These are phyloP conservation scores for Unio delphinus DNA, from an alignment of 2,888 invertebrate genomes.

Conservation along the genomic window DNA sequence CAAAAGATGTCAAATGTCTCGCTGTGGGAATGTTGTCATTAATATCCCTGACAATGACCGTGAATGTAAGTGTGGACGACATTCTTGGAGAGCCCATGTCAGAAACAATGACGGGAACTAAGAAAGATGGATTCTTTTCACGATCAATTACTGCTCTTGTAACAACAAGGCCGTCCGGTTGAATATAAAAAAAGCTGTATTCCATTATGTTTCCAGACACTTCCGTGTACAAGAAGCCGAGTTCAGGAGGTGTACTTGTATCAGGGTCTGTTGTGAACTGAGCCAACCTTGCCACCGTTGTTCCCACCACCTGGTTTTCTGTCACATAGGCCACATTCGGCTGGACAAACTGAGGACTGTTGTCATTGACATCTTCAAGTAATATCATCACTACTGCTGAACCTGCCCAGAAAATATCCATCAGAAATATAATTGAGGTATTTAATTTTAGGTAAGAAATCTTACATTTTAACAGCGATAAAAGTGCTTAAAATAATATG, in stretches of 20 bases:
- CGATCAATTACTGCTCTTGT: slow-evolving; percentile 87
- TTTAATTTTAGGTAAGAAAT: background rate
- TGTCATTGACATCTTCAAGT: slow-evolving; percentile 91
- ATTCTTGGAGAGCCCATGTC: slow-evolving; percentile 82
- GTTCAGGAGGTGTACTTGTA: slow-evolving; percentile 82
- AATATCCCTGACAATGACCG: slow-evolving; percentile 82
- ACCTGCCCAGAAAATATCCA: slow-evolving; percentile 73
- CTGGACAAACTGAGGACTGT: slow-evolving; percentile 84
- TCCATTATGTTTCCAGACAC: slow-evolving; percentile 77
- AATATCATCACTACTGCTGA: slow-evolving; percentile 86
- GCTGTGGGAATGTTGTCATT: slow-evolving; percentile 92
- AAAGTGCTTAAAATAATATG: too few relatives aligned
- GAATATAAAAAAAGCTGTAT: slow-evolving; percentile 83
- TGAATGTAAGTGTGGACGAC: slow-evolving; percentile 85
- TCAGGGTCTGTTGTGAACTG: slow-evolving; percentile 80
- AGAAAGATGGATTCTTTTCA: slow-evolving; percentile 83
- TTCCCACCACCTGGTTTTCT: slow-evolving; percentile 49
- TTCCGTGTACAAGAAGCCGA: slow-evolving; percentile 86
- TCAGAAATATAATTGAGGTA: background rate
- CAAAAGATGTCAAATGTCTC: slow-evolving; percentile 84
- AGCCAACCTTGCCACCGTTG: slow-evolving; percentile 46
- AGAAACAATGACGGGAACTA: slow-evolving; percentile 86
- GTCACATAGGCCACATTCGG: slow-evolving; percentile 45
- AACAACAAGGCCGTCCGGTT: slow-evolving; percentile 84
- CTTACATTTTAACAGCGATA: background rate